Evolutionary conservation across 2,888 invertebrate species (phyloP).

Genomic region (Ochlodes sylvanus): DNA sequence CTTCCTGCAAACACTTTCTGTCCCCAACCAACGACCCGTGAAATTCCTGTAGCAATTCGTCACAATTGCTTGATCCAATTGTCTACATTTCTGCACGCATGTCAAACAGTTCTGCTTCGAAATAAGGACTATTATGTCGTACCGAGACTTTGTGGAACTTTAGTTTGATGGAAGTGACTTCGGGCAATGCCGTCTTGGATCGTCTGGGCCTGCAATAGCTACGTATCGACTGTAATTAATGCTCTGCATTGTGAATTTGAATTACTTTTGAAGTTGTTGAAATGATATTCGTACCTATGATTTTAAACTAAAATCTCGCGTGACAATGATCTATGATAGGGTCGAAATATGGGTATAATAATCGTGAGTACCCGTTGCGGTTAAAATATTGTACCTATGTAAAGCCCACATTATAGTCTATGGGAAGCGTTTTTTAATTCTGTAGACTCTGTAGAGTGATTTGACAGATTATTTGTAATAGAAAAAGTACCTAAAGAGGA

Average conservation of each 20-base stretch:
- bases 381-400: too few species aligned
- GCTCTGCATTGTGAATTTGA: neutral
- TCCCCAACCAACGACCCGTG: slow-evolving; percentile 58
- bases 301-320: too few species aligned
- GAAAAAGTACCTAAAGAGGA: too few species aligned
- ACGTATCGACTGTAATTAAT: neutral
- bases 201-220: slow-evolving; percentile 69
- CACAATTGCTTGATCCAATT: slow-evolving; percentile 61
- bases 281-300: too few species aligned
- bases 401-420: too few species aligned
- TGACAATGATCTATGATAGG: too few species aligned
- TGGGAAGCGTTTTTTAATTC: too few species aligned
- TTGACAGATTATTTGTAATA: too few species aligned
- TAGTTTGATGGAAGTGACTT: slow-evolving; percentile 15
- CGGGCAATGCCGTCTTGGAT: slow-evolving; percentile 49
- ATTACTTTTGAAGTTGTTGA: too few species aligned
- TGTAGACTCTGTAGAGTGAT: too few species aligned
- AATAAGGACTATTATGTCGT: slow-evolving; percentile 50
- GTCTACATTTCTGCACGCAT: slow-evolving; percentile 45
- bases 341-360: too few species aligned
- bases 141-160: slow-evolving; percentile 25
- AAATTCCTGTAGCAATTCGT: slow-evolving; percentile 62
- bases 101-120: slow-evolving; percentile 24
- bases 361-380: too few species aligned
- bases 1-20: slow-evolving; percentile 19